Evolutionary conservation across 2,888 invertebrate genomes (phyloP).

Genomic region (Cryptocheilus praepositus): DNA sequence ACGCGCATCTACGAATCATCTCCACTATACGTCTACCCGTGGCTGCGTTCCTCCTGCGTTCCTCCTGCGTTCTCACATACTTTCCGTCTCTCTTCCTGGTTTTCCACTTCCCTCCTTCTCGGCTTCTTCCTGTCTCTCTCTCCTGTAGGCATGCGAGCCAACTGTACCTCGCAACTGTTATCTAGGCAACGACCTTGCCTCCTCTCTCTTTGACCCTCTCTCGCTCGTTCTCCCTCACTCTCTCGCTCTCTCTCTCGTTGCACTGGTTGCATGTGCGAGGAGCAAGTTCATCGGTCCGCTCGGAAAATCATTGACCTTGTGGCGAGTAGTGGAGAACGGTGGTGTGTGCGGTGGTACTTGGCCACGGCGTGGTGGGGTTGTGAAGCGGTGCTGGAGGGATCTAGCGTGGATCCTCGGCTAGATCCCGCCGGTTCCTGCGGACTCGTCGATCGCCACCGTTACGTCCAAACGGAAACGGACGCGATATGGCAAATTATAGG

Average conservation of each 20-base stretch:
- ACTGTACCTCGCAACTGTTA: slow-evolving; percentile 70
- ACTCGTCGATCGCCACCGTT: slow-evolving; percentile 2
- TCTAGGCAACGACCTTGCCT: slow-evolving; percentile 70
- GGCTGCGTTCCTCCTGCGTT: slow-evolving; percentile 46
- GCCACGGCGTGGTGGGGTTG: too few relatives aligned
- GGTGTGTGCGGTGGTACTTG: too few relatives aligned
- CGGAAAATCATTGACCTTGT: slow-evolving; percentile 67
- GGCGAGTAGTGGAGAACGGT: slow-evolving; percentile 29
- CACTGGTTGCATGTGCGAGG: slow-evolving; percentile 14
- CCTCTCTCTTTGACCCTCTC: slow-evolving; percentile 31
- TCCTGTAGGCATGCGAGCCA: slow-evolving; percentile 57
- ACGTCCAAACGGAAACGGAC: too few relatives aligned
- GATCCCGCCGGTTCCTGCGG: background rate
- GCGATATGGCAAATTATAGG: background rate
- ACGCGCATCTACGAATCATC: slow-evolving; percentile 8
- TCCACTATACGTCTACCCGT: slow-evolving; percentile 7
- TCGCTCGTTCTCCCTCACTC: background rate
- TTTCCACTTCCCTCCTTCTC: slow-evolving; percentile 15
- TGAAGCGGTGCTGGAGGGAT: background rate
- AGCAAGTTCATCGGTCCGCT: slow-evolving; percentile 59
- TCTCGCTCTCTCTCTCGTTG: slow-evolving; percentile 10
- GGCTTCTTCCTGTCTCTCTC: slow-evolving; percentile 20
- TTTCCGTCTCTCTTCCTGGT: slow-evolving; percentile 11
- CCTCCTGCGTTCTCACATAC: slow-evolving; percentile 36
- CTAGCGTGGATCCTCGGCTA: background rate